Evolutionary conservation across 64 coral and sea anemone species (phyloP), one percentile per base, ranked within the genome.

Genomic region (Montipora efflorescens): DNA sequence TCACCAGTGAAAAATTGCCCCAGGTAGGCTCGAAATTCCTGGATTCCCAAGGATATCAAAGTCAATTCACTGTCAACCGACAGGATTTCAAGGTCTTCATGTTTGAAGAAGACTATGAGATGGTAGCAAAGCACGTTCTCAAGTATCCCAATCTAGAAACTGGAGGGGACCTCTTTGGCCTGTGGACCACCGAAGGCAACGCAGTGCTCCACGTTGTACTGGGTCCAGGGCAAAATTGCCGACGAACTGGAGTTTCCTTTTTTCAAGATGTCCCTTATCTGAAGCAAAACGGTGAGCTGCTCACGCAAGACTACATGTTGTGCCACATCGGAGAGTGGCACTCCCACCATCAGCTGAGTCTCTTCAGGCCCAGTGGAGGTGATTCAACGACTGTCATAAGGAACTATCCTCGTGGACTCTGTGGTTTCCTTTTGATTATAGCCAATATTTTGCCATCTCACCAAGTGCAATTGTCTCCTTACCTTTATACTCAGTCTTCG

Each of bases 321-420:
- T 96, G 88, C 76, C 95, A 96, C 78, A 94, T 96, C 75, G 95
- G 95, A 51, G 95, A 96, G 67, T 96, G 95, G 95, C 95, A 96
- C 45, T 96, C 95, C 1, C 95, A 96, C 67, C 92, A 96, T 23
- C 79, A 81, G 9, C 78, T 96, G 81, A 67, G 48, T 5, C 81
- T 95, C 20, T 81, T 83, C 15, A 21, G 72, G 71, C 93, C 93
- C 62, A 95, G 93, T 21, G n/a, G 45, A 52, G 93, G 93, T 14
- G 93, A 95, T 67, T 86, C 74, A 45, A 55, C 57, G 8, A 95
- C 93, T 43, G 73, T 95, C 18, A n/a, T 87, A 21, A 76, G 64
- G 5, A 91, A 95, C 81, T 95, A 87, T 59, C 93, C 93, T 18
- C 14, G 84, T 62, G 93, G 88, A 16, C n/a, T 82, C n/a, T 79